A percentile compares a stretch with the other conserved stretches of the same genome.
These are phyloP conservation scores for Mastacembelus armatus DNA, from an alignment of 2,797 vertebrate species.

Conservation along the genomic window DNA sequence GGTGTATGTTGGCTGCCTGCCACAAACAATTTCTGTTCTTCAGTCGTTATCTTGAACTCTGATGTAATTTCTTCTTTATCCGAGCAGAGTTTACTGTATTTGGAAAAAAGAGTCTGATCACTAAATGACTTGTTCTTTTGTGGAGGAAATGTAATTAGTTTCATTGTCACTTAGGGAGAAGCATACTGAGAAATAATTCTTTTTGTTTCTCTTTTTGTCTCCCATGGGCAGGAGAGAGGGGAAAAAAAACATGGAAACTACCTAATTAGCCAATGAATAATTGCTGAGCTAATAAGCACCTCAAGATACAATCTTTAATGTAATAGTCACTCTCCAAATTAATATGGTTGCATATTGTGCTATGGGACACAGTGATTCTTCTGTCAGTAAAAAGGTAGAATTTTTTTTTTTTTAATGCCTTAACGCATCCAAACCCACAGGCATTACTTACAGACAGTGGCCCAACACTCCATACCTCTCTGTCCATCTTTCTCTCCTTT, in stretches of 20 bases:
- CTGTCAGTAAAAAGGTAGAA: conserved; percentile 33
- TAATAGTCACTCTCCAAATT: conserved; percentile 58
- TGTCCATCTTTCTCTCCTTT: conserved; percentile 12
- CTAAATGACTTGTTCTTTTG: conserved; percentile 56
- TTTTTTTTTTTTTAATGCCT: too few species aligned
- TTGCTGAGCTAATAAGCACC: conserved; percentile 65
- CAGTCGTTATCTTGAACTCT: conserved; percentile 18
- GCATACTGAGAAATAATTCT: conserved; percentile 57
- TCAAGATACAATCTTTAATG: conserved; percentile 65
- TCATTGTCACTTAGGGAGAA: conserved; percentile 66
- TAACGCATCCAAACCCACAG: too few species aligned
- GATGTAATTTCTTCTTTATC: neutral
- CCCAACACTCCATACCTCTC: conserved; percentile 40
- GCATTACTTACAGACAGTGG: conserved; percentile 28
- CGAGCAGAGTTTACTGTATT: conserved; percentile 20
- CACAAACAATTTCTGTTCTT: neutral
- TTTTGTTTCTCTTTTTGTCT: conserved; percentile 65
- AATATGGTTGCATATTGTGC: conserved; percentile 41
- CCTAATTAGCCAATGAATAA: conserved; percentile 73
- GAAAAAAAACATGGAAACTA: conserved; percentile 53
- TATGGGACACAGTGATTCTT: conserved; percentile 41
- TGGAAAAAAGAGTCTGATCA: conserved; percentile 40
- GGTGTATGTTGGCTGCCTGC: neutral
- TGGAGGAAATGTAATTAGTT: conserved; percentile 62
- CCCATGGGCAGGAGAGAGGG: conserved; percentile 47